These are phyloP conservation scores for Brachyopa scutellaris DNA, from an alignment of 2,888 invertebrate genomes.

Conservation along the genomic window DNA sequence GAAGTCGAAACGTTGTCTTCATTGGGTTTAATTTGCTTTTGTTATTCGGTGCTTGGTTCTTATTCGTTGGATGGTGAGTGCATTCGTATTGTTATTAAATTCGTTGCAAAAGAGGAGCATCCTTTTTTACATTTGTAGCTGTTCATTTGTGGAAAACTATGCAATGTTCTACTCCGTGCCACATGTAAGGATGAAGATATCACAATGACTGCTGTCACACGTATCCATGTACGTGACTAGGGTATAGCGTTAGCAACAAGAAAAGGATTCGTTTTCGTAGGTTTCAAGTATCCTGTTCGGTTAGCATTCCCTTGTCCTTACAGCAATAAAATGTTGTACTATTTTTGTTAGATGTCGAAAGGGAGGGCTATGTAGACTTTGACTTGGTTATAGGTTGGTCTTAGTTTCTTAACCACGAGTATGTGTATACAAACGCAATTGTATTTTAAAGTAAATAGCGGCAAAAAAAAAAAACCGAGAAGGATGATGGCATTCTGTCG, in stretches of 20 bases:
- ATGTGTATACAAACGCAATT: no score
- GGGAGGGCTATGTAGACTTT: not conserved
- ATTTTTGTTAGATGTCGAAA: not conserved
- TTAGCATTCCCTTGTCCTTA: not conserved
- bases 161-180: not conserved
- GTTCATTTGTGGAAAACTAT: not conserved
- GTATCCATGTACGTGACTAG: constrained; percentile 2
- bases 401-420: no score
- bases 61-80: not conserved
- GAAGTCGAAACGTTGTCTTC: constrained; percentile 22
- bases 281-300: not conserved
- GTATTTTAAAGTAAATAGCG: no score
- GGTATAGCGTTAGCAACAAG: not conserved
- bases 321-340: not conserved
- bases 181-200: not conserved
- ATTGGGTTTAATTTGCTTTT: constrained; percentile 10
- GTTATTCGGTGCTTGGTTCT: not conserved
- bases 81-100: not conserved
- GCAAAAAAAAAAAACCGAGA: no score
- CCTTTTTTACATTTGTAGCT: not conserved
- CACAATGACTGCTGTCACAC: constrained; percentile 2
- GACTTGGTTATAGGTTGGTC: not conserved
- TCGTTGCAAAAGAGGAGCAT: not conserved
- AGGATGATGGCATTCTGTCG: constrained; percentile 5
- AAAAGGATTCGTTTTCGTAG: not conserved